Evolutionary conservation across 2,888 invertebrate species (phyloP).

Genomic region (Phyllotreta striolata): DNA sequence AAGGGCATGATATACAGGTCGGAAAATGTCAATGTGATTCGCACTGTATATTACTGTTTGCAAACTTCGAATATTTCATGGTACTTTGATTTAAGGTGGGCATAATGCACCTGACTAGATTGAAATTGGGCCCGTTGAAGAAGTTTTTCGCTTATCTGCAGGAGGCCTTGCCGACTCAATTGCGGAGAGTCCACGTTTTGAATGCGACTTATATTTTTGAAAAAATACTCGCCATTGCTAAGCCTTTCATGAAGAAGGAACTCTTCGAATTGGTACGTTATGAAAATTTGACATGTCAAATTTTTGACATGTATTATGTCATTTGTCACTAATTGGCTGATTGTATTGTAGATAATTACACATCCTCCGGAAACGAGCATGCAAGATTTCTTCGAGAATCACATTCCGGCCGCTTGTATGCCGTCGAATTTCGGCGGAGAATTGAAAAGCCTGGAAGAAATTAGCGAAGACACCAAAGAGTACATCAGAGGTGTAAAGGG

Average conservation of each 20-base stretch:
- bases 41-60: slow-evolving; percentile 4
- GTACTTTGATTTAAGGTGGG: slow-evolving; percentile 48
- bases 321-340: neutral
- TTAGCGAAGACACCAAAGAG: slow-evolving; percentile 63
- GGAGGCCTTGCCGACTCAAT: slow-evolving; percentile 57
- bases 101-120: slow-evolving; percentile 51
- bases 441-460: slow-evolving; percentile 62
- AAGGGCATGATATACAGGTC: neutral
- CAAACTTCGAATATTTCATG: neutral
- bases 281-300: slow-evolving; percentile 1
- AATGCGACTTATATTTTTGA: slow-evolving; percentile 59
- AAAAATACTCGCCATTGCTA: slow-evolving; percentile 56
- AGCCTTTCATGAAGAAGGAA: slow-evolving; percentile 54
- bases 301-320: slow-evolving; percentile 5
- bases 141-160: slow-evolving; percentile 52
- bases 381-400: slow-evolving; percentile 65
- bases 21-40: too few species aligned
- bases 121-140: slow-evolving; percentile 46
- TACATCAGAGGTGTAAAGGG: slow-evolving; percentile 50
- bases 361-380: slow-evolving; percentile 66
- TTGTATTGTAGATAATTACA: slow-evolving; percentile 65
- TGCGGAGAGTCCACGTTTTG: slow-evolving; percentile 60
- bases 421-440: slow-evolving; percentile 70
- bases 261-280: slow-evolving; percentile 49
- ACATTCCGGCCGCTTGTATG: slow-evolving; percentile 58